Evolutionary conservation across 2,113 vertebrate species (phyloP).

Genomic region (Sakesphorus luctuosus): DNA sequence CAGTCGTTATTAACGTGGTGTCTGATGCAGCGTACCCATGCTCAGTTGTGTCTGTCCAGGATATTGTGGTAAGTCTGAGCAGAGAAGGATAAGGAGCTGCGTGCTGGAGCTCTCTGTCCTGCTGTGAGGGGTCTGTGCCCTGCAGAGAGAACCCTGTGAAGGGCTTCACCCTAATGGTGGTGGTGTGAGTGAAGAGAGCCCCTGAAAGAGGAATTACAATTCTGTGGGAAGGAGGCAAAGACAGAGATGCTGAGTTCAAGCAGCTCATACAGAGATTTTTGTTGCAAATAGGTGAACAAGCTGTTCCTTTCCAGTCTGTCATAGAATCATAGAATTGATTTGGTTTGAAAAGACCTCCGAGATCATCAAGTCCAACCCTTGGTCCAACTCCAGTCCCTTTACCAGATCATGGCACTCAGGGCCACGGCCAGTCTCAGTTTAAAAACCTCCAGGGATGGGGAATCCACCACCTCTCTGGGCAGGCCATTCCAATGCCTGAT

Average conservation of each 20-base stretch:
- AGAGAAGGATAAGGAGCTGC: background rate
- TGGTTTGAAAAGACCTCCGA: too few species aligned
- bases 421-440: too few species aligned
- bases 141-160: background rate
- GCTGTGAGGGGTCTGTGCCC: background rate
- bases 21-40: slow-evolving; percentile 78
- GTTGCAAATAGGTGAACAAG: background rate
- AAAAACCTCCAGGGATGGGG: too few species aligned
- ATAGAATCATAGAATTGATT: too few species aligned
- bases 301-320: background rate
- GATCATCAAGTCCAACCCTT: too few species aligned
- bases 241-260: background rate
- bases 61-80: slow-evolving; percentile 78
- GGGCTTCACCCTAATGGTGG: background rate
- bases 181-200: background rate
- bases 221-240: background rate
- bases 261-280: background rate
- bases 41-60: slow-evolving; percentile 82
- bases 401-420: too few species aligned
- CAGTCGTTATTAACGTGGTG: slow-evolving; percentile 79
- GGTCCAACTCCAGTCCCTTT: too few species aligned
- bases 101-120: background rate
- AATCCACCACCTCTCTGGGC: too few species aligned
- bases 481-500: too few species aligned
- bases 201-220: background rate